A percentile compares a stretch with the other conserved stretches of the same genome.
Evolutionary conservation across 2,797 vertebrate genomes (phyloP).

Genomic region (Pristis pectinata): DNA sequence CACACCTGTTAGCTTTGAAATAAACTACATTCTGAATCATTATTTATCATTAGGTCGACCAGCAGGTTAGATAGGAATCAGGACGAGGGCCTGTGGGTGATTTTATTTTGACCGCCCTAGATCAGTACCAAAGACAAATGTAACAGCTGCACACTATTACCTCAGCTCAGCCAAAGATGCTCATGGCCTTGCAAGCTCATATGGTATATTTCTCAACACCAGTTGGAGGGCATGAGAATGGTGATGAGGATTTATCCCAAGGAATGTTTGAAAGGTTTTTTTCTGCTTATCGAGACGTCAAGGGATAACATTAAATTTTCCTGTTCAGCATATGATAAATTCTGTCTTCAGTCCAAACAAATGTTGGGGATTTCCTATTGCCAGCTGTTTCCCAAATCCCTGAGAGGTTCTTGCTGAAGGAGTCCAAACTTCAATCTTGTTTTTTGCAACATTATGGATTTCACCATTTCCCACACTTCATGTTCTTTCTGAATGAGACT

Average conservation of each 20-base stretch:
- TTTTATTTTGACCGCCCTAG: no score
- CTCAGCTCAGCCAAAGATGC: no score
- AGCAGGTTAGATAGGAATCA: no score
- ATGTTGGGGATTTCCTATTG: neutral
- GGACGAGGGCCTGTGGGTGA: no score
- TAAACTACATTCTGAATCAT: no score
- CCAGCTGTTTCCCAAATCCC: neutral
- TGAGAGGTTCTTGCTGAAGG: neutral
- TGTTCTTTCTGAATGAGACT: neutral
- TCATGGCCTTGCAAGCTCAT: no score
- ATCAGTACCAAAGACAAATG: no score
- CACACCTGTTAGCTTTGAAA: no score
- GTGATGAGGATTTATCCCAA: neutral
- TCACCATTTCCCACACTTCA: neutral
- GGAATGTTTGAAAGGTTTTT: neutral
- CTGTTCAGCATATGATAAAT: neutral
- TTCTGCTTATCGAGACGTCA: neutral
- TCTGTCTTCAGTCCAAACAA: neutral
- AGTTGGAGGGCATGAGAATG: no score
- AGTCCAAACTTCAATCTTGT: neutral
- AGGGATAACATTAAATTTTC: neutral
- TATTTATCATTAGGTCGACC: no score
- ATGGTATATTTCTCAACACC: no score
- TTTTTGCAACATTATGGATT: neutral
- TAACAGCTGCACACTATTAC: no score